Conservation (phyloP, 2,888 invertebrate species). For the Sesamia inferens region DNA sequence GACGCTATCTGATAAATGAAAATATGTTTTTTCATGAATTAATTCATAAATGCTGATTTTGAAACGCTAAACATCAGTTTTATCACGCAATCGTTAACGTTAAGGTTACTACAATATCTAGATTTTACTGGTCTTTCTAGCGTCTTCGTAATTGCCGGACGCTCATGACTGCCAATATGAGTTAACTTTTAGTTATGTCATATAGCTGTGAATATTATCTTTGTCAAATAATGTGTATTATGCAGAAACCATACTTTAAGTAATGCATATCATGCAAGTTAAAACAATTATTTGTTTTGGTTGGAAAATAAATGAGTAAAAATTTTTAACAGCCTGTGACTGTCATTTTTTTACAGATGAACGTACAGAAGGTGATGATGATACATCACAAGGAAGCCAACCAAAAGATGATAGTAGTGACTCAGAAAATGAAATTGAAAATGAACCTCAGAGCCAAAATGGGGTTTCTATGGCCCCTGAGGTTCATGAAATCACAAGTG, state of each 20-base stretch:
- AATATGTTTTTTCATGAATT: conserved; percentile 69
- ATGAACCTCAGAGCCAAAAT: conserved; percentile 84
- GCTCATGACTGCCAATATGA: conserved; percentile 61
- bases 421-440: conserved; percentile 80
- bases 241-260: conserved; percentile 48
- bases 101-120: conserved; percentile 82
- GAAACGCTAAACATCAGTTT: conserved; percentile 61
- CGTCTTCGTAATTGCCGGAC: conserved; percentile 78
- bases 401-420: conserved; percentile 87
- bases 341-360: conserved; percentile 79
- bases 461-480: conserved; percentile 84
- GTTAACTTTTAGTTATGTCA: conserved; percentile 64
- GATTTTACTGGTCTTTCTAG: conserved; percentile 78
- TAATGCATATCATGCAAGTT: conserved; percentile 22
- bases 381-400: conserved; percentile 87
- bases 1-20: conserved; percentile 83
- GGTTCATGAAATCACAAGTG: conserved; percentile 89
- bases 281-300: conserved; percentile 35
- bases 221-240: conserved; percentile 31
- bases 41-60: conserved; percentile 66
- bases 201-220: conserved; percentile 31
- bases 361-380: conserved; percentile 87
- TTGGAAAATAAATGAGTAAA: conserved; percentile 7
- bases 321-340: conserved; percentile 21
- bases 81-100: conserved; percentile 66